Evolutionary conservation across 2,113 vertebrate genomes (phyloP), one percentile per base, ranked within the genome.

Genomic region (Nansenia antarctica): DNA sequence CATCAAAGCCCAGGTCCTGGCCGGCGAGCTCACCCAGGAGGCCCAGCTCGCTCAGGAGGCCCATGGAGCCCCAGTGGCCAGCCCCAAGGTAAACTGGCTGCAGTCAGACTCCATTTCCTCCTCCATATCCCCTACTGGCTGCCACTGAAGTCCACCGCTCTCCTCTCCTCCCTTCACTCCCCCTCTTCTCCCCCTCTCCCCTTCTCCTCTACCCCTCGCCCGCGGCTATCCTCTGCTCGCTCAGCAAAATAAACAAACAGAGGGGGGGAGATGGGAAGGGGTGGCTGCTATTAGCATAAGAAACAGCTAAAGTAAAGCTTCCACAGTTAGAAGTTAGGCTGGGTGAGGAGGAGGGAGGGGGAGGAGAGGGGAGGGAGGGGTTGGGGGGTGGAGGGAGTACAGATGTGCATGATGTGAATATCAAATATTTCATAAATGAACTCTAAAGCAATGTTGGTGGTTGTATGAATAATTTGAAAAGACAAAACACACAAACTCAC

Each of bases 1-100:
- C 93, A 93, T 98, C 93, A 97, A 96, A 95, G 90, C 94, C 15
- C 94, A 95, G 90, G 93, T 98, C 81, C 91, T 99, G 86, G 86
- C 90, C 87, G 87, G 87, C 89, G 74, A 85, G 87, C 76, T 14
- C 42, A n/a, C n/a, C 5, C 42, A 45, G 42, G 42, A 30, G 11
- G 11, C 54, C 24, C 24, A n/a, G 54, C 11, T 27, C 54, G 89
- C 91, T 90, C 90, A 69, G 83, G 89, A 90, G 86, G 86, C 79
- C 71, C 88, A 87, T 82, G 85, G 90, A n/a, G n/a, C 11, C 20
- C 90, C 88, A 88, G 88, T 89, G 73, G 86, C 88, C 77, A 91
- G 90, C 91, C 93, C 91, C 83, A 92, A 94, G 94, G 95, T 97
- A 94, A 92, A 90, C 27, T 87, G 80, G 90, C 88, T 88, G 89